These are phyloP conservation scores for Oligia fasciuncula DNA, from an alignment of 2,888 invertebrate species.

Conservation along the genomic window DNA sequence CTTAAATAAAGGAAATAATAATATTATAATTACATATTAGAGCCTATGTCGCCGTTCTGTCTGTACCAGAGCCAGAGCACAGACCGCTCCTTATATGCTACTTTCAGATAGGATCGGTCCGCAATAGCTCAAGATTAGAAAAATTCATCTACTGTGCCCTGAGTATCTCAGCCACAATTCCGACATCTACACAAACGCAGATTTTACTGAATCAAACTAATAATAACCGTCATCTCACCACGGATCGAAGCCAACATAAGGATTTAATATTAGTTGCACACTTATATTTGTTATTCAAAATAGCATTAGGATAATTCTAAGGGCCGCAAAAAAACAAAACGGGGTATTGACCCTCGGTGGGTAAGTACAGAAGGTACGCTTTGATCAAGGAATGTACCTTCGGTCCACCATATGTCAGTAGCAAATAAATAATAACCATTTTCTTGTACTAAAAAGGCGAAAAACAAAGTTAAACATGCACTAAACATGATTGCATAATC, in stretches of 20 bases:
- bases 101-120: not conserved
- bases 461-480: not conserved
- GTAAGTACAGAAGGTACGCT: conserved; percentile 22
- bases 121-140: not conserved
- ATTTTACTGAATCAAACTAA: conserved; percentile 40
- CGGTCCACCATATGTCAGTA: not conserved
- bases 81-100: not conserved
- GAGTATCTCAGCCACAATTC: not conserved
- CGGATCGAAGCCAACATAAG: conserved; percentile 18
- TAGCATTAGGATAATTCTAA: conserved; percentile 56
- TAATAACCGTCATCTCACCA: conserved; percentile 30
- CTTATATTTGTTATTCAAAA: conserved; percentile 67
- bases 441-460: not conserved
- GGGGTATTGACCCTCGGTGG: not conserved
- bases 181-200: conserved; percentile 29
- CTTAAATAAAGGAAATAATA: too few relatives aligned
- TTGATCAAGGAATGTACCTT: not conserved
- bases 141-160: not conserved
- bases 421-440: not conserved
- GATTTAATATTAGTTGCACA: conserved; percentile 60
- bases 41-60: not conserved
- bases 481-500: not conserved
- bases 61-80: not conserved
- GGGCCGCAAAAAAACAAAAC: conserved; percentile 51
- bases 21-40: not conserved